Conservation (phyloP, 2,113 vertebrate genomes). For the Platycercus adscitus region DNA sequence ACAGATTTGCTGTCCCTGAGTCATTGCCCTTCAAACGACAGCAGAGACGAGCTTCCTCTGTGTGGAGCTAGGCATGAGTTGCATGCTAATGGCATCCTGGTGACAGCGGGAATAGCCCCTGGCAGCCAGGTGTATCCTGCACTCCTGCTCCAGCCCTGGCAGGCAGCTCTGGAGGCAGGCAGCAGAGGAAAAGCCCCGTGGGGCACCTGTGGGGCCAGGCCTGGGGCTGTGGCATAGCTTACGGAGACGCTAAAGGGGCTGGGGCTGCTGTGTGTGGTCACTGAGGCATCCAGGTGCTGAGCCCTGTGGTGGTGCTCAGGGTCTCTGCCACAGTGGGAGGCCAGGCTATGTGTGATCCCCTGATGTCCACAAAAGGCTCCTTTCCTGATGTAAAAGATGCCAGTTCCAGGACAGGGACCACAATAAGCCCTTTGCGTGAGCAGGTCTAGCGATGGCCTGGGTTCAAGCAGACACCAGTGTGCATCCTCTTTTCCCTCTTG, state of each 20-base stretch:
- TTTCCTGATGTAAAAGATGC: neutral
- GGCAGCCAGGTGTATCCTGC: neutral
- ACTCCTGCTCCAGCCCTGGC: neutral
- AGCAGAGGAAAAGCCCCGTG: neutral
- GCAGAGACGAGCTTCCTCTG: neutral
- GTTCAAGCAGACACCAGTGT: neutral
- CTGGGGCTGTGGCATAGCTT: neutral
- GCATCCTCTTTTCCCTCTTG: rapidly evolving
- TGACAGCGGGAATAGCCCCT: neutral
- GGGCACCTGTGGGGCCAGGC: neutral
- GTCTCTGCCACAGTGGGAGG: neutral
- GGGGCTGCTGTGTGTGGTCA: neutral
- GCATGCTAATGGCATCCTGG: slow-evolving; percentile 39
- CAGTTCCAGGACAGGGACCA: neutral
- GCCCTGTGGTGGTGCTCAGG: rapidly evolving
- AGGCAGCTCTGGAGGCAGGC: neutral
- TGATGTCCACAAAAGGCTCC: rapidly evolving
- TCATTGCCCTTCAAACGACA: slow-evolving; percentile 67
- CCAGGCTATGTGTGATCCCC: neutral
- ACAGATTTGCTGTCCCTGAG: slow-evolving; percentile 62
- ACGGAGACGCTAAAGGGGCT: rapidly evolving
- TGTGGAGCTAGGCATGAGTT: slow-evolving; percentile 6
- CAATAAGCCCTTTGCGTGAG: rapidly evolving
- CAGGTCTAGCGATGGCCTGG: neutral
- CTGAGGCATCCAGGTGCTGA: neutral